These are phyloP conservation scores for Gyrodactylus bullatarudis DNA, from an alignment of 1,140 invertebrate species.

Conservation along the genomic window DNA sequence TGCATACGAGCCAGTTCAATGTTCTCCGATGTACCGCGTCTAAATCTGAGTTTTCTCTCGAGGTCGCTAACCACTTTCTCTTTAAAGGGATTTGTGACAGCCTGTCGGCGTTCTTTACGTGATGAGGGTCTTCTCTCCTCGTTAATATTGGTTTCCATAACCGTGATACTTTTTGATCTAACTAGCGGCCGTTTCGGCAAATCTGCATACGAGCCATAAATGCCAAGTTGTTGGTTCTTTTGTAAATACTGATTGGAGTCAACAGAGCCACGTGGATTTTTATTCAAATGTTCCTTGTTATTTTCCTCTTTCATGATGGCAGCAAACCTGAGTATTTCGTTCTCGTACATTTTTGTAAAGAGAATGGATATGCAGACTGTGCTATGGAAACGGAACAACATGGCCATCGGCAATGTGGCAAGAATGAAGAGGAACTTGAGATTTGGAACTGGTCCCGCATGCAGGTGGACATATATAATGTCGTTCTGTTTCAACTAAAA, in stretches of 20 bases:
- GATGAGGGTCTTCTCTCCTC: neutral
- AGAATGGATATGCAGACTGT: neutral
- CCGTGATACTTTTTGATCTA: neutral
- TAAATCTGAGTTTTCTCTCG: neutral
- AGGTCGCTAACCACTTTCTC: neutral
- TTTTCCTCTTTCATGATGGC: neutral
- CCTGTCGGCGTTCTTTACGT: neutral
- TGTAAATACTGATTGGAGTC: neutral
- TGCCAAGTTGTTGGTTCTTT: neutral
- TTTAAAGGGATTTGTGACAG: neutral
- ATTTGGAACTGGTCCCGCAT: neutral
- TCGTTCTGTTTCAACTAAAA: neutral
- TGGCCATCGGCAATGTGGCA: neutral
- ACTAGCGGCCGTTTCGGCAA: too few relatives aligned
- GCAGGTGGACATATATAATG: neutral
- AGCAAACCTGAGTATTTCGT: neutral
- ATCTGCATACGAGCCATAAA: neutral
- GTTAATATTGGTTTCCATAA: neutral
- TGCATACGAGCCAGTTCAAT: neutral
- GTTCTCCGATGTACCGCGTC: neutral
- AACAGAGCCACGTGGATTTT: neutral
- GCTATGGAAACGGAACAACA: neutral
- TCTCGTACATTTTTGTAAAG: constrained; percentile 2
- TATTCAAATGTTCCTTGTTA: too few relatives aligned
- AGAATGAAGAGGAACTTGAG: neutral